Percentiles rank a stretch among this genome's conserved stretches.
phyloP scores from a whole-genome alignment of 1,140 invertebrate genomes.

The Frieseomelitta varia region DNA sequence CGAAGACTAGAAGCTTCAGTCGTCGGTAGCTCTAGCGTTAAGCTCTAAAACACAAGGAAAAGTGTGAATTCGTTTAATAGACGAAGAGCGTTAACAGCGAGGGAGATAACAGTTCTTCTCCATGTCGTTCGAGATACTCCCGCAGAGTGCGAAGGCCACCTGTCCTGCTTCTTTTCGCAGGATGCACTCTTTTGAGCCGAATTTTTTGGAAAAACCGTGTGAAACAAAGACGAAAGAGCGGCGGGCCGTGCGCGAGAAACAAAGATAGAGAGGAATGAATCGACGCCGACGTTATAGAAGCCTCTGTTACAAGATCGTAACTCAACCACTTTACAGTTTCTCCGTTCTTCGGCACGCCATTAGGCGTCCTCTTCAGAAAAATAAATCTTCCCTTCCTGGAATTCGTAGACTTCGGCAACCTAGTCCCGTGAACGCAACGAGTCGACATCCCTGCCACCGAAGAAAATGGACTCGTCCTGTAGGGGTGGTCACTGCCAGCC shows the following conservation, averaged over 20 bases:
- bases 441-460: conserved; percentile 52
- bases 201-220: conserved; percentile 7
- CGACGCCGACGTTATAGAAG: conserved; percentile 68
- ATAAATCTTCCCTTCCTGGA: conserved; percentile 78
- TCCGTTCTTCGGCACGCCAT: conserved; percentile 70
- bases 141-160: neutral
- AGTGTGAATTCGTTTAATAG: neutral
- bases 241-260: conserved; percentile 25
- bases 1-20: too few relatives aligned
- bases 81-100: neutral
- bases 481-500: conserved; percentile 34
- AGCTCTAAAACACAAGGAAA: neutral
- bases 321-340: conserved; percentile 74
- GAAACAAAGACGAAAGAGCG: neutral
- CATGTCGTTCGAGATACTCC: neutral
- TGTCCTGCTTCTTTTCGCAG: conserved; percentile 27
- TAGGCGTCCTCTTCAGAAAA: conserved; percentile 77
- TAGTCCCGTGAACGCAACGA: conserved; percentile 37
- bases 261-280: conserved; percentile 54
- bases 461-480: conserved; percentile 63
- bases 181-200: conserved; percentile 22
- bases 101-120: conserved; percentile 1
- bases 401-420: conserved; percentile 59
- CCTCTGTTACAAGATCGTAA: conserved; percentile 75
- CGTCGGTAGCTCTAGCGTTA: neutral